These are phyloP conservation scores for Gallirallus australis DNA, from an alignment of 2,797 vertebrate genomes.

Conservation along the genomic window DNA sequence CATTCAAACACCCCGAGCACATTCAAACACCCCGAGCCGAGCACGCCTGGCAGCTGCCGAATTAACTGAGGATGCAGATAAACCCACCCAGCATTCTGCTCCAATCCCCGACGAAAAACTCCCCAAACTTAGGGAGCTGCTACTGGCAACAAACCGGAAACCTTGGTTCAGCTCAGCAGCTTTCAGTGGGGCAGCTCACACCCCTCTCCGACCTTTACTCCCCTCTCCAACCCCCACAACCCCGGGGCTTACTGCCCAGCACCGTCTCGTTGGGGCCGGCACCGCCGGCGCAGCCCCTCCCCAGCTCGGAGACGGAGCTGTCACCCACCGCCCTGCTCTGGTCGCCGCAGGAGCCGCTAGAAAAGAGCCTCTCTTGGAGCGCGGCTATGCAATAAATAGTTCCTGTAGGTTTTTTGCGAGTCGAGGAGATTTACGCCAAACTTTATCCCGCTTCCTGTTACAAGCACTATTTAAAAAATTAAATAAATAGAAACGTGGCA, in stretches of 20 bases:
- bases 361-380: not conserved
- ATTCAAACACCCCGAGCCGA: not conserved
- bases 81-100: not conserved
- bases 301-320: accelerated
- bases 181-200: not conserved
- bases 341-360: not conserved
- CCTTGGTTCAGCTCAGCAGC: not conserved
- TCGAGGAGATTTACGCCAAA: not conserved
- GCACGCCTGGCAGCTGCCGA: accelerated
- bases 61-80: not conserved
- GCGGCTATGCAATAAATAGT: not conserved
- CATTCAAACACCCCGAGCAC: not conserved
- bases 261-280: accelerated
- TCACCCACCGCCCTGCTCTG: not conserved
- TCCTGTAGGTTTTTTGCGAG: not conserved
- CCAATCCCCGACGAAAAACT: not conserved
- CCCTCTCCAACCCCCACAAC: no score
- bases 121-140: not conserved
- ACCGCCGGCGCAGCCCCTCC: not conserved
- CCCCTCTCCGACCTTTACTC: no score
- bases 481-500: not conserved
- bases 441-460: slow-evolving; percentile 27
- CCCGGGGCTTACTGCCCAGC: not conserved
- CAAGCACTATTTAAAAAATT: not conserved
- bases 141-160: not conserved